Evolutionary conservation across 2,888 invertebrate species (phyloP).

Genomic region (Apamea epomidion): DNA sequence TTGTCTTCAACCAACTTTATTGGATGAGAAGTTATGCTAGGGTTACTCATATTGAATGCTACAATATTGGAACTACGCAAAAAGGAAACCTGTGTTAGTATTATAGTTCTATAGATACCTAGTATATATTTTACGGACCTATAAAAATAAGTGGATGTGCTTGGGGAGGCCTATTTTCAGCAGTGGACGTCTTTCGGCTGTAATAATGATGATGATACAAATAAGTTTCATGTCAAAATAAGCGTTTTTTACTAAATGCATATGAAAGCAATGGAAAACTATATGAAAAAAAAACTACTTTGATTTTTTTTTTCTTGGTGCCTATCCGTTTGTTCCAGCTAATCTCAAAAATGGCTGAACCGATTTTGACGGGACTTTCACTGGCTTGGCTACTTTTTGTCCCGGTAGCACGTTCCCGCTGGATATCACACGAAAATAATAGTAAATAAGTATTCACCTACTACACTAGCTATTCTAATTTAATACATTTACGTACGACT

Average conservation of each 20-base stretch:
- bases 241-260: no score
- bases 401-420: not conserved
- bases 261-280: no score
- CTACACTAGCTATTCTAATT: not conserved
- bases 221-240: no score
- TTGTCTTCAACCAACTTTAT: not conserved
- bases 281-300: no score
- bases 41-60: not conserved
- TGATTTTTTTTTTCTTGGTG: no score
- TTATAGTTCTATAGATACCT: not conserved
- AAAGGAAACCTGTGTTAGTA: not conserved
- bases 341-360: no score
- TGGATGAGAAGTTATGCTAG: not conserved
- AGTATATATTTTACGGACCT: not conserved
- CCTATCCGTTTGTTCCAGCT: no score
- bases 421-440: not conserved
- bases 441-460: not conserved
- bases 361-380: no score
- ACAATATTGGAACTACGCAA: not conserved
- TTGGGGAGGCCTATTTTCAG: no score
- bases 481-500: constrained; percentile 15
- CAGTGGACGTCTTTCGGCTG: no score
- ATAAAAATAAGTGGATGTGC: no score
- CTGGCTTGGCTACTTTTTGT: not conserved
- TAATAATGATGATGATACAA: no score